These are phyloP conservation scores for Petrocephalus sullivani DNA, from an alignment of 2,797 vertebrate species.

Conservation along the genomic window DNA sequence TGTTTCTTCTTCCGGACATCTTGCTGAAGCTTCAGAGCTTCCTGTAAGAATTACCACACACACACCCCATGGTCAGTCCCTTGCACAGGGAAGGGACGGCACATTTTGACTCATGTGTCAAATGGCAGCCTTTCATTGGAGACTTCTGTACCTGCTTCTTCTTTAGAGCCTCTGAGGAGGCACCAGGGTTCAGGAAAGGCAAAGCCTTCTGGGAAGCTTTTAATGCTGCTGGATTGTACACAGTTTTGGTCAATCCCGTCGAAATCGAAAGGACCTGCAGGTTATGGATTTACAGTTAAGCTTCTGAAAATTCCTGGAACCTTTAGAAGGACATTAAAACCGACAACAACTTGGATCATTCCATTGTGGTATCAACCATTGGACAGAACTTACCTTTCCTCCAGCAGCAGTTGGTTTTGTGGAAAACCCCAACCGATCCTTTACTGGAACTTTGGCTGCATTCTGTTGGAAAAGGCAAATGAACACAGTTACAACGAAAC, in stretches of 20 bases:
- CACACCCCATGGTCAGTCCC: background rate
- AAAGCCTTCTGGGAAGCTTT: slow-evolving; percentile 82
- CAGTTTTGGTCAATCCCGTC: slow-evolving; percentile 92
- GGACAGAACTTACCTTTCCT: slow-evolving; percentile 71
- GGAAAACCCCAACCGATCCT: slow-evolving; percentile 86
- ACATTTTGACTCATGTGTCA: background rate
- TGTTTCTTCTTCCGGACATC: slow-evolving; percentile 97
- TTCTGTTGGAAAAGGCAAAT: slow-evolving; percentile 56
- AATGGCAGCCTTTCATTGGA: background rate
- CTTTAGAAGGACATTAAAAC: background rate
- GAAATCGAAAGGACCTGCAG: slow-evolving; percentile 92
- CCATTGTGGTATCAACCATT: background rate
- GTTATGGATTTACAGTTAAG: slow-evolving; percentile 31
- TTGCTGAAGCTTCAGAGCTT: slow-evolving; percentile 88
- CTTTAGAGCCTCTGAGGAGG: slow-evolving; percentile 82
- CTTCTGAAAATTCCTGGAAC: background rate
- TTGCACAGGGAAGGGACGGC: background rate
- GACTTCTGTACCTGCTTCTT: slow-evolving; percentile 79
- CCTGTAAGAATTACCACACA: slow-evolving; percentile 55
- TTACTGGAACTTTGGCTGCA: slow-evolving; percentile 81
- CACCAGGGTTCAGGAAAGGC: slow-evolving; percentile 55
- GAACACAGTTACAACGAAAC: background rate
- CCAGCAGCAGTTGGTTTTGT: slow-evolving; percentile 72
- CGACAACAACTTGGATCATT: background rate
- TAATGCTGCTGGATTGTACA: slow-evolving; percentile 91